Conservation (phyloP, 2,797 vertebrate species). For the Megalops cyprinoides region DNA sequence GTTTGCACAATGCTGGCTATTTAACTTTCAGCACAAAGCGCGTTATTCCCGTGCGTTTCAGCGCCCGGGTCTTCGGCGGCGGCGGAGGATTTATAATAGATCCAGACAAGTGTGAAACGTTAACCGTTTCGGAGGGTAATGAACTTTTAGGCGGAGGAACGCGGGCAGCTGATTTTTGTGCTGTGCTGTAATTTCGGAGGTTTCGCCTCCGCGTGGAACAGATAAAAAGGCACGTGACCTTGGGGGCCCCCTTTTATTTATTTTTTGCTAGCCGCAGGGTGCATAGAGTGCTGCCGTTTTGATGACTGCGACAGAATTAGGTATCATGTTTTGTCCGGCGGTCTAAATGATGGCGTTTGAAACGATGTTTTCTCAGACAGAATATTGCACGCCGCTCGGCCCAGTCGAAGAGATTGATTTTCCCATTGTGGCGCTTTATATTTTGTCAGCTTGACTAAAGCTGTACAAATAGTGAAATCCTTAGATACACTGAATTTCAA, state of each 20-base stretch:
- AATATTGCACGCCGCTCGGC: constrained; percentile 7
- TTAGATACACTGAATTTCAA: constrained; percentile 17
- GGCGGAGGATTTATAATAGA: constrained; percentile 11
- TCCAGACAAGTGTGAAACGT: constrained; percentile 25
- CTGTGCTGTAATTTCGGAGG: background rate
- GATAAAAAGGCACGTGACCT: constrained; percentile 31
- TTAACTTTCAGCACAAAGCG: constrained; percentile 29
- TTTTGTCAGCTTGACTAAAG: constrained; percentile 32
- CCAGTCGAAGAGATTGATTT: constrained; percentile 35
- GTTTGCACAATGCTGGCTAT: constrained; percentile 26
- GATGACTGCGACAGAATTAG: background rate
- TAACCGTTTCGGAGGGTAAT: constrained; percentile 32
- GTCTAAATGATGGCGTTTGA: background rate
- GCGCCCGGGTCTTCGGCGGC: background rate
- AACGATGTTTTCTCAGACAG: constrained; percentile 5
- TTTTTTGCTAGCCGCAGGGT: background rate
- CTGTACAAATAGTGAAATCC: constrained; percentile 26
- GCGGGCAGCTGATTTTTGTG: background rate
- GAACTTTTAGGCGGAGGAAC: constrained; percentile 19
- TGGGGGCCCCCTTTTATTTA: background rate
- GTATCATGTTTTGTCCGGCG: constrained; percentile 16
- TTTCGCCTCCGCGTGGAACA: constrained; percentile 41
- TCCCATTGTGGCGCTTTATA: constrained; percentile 28
- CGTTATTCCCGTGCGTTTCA: background rate
- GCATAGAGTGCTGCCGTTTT: background rate